Percentiles rank a stretch among this genome's conserved stretches.
Conservation (phyloP, 37 sponge, comb jelly and placozoan species). For the Petrosia ficiformis region DNA sequence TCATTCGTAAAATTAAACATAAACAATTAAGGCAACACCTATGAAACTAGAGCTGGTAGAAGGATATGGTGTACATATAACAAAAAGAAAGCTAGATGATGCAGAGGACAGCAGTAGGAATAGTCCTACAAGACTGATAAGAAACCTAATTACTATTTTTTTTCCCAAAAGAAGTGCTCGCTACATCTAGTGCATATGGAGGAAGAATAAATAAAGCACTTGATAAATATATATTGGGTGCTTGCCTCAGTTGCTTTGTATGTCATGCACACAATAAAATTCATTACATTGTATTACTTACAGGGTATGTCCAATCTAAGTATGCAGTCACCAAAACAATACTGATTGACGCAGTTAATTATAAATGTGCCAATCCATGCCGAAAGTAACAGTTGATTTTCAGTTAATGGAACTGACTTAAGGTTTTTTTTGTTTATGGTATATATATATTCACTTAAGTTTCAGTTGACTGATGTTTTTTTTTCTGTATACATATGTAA, state of each 20-base stretch:
- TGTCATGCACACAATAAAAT: not conserved
- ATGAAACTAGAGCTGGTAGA: conserved; percentile 17
- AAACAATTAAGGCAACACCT: not conserved
- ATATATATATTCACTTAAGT: no score
- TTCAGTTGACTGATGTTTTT: no score
- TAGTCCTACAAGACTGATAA: conserved; percentile 23
- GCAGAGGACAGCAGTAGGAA: conserved; percentile 7
- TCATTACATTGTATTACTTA: not conserved
- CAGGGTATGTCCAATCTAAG: conserved; percentile 15
- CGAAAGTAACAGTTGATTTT: conserved; percentile 12
- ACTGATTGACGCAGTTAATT: conserved; percentile 37
- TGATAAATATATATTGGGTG: conserved; percentile 15
- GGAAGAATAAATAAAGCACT: conserved; percentile 1
- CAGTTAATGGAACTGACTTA: no score
- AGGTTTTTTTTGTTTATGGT: no score
- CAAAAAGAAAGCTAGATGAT: conserved; percentile 35
- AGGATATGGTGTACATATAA: conserved; percentile 28
- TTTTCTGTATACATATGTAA: no score
- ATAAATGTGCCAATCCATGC: conserved; percentile 45
- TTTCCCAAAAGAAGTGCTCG: conserved; percentile 11
- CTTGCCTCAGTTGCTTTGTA: conserved; percentile 22
- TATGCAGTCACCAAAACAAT: conserved; percentile 4
- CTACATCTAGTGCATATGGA: conserved; percentile 28
- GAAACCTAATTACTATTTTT: conserved; percentile 24
- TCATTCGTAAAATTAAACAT: not conserved